phyloP scores from a whole-genome alignment of 2,113 vertebrate genomes.

The Melanostigma gelatinosum region DNA sequence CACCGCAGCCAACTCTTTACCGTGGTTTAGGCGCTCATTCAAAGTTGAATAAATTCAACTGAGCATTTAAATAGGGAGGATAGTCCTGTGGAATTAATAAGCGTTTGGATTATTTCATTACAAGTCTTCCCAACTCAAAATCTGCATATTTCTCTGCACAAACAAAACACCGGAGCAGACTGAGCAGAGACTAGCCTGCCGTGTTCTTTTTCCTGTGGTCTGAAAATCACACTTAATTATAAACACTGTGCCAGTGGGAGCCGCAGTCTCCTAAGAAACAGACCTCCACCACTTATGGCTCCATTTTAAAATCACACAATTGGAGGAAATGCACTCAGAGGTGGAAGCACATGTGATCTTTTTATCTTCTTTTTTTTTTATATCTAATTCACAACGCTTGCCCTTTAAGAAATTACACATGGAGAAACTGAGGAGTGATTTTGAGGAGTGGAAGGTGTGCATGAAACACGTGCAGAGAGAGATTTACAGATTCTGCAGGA shows the following conservation, averaged over 20 bases:
- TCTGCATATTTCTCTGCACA: constrained; percentile 36
- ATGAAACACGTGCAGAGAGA: constrained; percentile 5
- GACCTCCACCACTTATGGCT: constrained; percentile 47
- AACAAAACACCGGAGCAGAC: constrained; percentile 28
- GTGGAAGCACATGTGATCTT: constrained; percentile 3
- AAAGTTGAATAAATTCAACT: constrained; percentile 55
- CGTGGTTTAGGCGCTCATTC: constrained; percentile 27
- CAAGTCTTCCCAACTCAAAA: constrained; percentile 18
- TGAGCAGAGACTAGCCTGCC: constrained; percentile 21
- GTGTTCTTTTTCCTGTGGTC: constrained; percentile 43
- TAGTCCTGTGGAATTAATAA: constrained; percentile 53
- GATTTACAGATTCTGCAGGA: constrained; percentile 4
- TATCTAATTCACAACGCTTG: constrained; percentile 1
- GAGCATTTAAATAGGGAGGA: constrained; percentile 44
- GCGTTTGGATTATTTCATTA: constrained; percentile 54
- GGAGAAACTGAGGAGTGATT: constrained; percentile 1
- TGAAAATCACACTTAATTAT: constrained; percentile 73
- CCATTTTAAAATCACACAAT: constrained; percentile 40
- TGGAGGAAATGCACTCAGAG: constrained; percentile 30
- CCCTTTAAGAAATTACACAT: constrained; percentile 22
- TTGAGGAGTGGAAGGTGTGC: not conserved
- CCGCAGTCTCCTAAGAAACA: constrained; percentile 48
- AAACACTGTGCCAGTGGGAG: constrained; percentile 53
- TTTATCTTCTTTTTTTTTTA: constrained; percentile 12
- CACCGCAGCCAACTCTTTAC: not conserved